phyloP scores from a whole-genome alignment of 2,113 vertebrate species.

The Todiramphus chloris region DNA sequence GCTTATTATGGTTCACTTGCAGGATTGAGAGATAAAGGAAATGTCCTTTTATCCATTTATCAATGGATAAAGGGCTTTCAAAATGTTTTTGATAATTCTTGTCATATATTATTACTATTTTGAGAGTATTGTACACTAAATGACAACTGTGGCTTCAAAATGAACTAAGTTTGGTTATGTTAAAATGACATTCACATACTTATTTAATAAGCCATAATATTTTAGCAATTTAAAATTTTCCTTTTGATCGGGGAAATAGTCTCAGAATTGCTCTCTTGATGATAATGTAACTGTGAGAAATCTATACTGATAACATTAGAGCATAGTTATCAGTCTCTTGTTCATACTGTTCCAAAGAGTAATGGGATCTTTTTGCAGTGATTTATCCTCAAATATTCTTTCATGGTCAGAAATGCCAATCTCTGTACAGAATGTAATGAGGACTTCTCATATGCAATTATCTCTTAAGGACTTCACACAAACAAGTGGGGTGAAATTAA shows the following conservation, averaged over 20 bases:
- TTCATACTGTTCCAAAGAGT: slow-evolving; percentile 1
- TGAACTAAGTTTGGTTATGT: neutral
- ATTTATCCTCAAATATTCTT: slow-evolving; percentile 47
- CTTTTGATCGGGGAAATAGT: slow-evolving; percentile 43
- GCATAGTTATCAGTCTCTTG: neutral
- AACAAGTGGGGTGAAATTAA: neutral
- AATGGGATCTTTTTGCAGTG: slow-evolving; percentile 27
- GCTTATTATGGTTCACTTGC: neutral
- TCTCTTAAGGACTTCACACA: neutral
- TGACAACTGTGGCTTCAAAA: neutral
- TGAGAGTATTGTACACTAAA: neutral
- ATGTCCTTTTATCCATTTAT: too few relatives aligned
- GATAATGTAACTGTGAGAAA: slow-evolving; percentile 28
- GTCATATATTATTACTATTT: neutral
- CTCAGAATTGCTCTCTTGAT: slow-evolving; percentile 44
- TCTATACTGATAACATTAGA: slow-evolving; percentile 40
- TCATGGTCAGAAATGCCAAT: slow-evolving; percentile 25
- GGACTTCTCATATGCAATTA: neutral
- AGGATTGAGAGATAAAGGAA: neutral
- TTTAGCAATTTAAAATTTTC: slow-evolving; percentile 44
- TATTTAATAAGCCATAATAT: slow-evolving; percentile 5
- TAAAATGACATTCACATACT: slow-evolving; percentile 7
- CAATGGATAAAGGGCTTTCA: slow-evolving; percentile 12
- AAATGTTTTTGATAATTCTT: neutral
- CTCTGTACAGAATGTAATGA: neutral